Conservation (phyloP, 2,888 invertebrate species). For the Pemphredon lugubris region DNA sequence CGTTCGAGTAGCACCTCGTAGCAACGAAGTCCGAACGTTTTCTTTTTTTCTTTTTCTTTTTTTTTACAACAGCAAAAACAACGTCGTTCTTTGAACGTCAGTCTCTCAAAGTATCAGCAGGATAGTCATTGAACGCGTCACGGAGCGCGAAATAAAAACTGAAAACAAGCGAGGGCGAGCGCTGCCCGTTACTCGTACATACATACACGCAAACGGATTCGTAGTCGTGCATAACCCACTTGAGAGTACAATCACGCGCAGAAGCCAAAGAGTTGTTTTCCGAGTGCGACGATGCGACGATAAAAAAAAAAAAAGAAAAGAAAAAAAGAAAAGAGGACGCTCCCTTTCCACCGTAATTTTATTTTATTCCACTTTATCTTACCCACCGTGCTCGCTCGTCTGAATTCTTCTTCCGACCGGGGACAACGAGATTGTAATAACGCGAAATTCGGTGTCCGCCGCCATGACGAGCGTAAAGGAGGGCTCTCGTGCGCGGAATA, state of each 20-base stretch:
- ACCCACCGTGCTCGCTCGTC: neutral
- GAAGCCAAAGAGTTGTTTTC: constrained; percentile 12
- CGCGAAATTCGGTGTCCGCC: neutral
- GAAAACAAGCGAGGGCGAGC: neutral
- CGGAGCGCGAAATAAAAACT: neutral
- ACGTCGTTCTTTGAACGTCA: constrained; percentile 13
- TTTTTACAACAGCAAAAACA: too few species aligned
- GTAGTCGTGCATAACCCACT: constrained; percentile 12
- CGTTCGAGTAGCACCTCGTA: constrained; percentile 42
- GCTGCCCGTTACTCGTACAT: too few species aligned
- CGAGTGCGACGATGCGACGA: neutral
- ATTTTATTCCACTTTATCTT: neutral
- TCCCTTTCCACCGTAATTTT: neutral
- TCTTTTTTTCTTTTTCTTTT: too few species aligned
- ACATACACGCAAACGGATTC: constrained; percentile 8
- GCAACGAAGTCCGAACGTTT: constrained; percentile 33
- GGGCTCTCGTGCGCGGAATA: too few species aligned
- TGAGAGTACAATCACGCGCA: constrained; percentile 12
- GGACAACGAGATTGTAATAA: neutral
- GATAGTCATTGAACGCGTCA: constrained; percentile 8
- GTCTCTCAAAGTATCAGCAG: constrained; percentile 31
- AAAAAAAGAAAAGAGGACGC: neutral
- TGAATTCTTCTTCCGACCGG: too few species aligned
- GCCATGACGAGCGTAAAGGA: neutral
- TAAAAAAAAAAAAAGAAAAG: neutral